Conservation (phyloP, 2,113 vertebrate genomes). For the Corythaeola cristata region DNA sequence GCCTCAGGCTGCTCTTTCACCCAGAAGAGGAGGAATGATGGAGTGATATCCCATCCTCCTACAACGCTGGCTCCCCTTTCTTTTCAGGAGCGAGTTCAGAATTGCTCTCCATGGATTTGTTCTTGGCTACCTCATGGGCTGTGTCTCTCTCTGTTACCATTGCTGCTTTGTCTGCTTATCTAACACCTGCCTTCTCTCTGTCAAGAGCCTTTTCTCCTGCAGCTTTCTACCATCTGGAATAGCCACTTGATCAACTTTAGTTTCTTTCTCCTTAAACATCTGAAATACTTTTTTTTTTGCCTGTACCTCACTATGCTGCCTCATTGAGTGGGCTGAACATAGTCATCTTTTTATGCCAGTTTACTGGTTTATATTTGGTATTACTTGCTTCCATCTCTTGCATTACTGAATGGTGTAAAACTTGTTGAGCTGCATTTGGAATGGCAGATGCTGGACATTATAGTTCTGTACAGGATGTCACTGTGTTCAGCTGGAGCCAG, state of each 20-base stretch:
- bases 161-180: not conserved
- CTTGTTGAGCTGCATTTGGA: not conserved
- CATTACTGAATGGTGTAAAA: not conserved
- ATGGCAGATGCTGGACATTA: not conserved
- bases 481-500: not conserved
- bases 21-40: not conserved
- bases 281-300: not conserved
- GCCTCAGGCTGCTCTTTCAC: constrained; percentile 24
- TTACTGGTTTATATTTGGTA: not conserved
- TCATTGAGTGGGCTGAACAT: not conserved
- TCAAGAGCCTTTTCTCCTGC: not conserved
- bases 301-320: not conserved
- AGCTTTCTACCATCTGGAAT: not conserved
- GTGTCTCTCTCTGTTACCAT: not conserved
- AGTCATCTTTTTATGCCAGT: not conserved
- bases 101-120: constrained; percentile 7
- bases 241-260: not conserved
- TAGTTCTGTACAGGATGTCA: not conserved
- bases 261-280: not conserved
- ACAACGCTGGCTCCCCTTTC: not conserved
- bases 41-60: not conserved
- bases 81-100: constrained; percentile 19
- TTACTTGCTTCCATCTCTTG: not conserved
- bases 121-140: not conserved
- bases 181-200: not conserved